Evolutionary conservation across 2,888 invertebrate species (phyloP), one percentile per base, ranked within the genome.

Genomic region (Hipparchia sbordonii): DNA sequence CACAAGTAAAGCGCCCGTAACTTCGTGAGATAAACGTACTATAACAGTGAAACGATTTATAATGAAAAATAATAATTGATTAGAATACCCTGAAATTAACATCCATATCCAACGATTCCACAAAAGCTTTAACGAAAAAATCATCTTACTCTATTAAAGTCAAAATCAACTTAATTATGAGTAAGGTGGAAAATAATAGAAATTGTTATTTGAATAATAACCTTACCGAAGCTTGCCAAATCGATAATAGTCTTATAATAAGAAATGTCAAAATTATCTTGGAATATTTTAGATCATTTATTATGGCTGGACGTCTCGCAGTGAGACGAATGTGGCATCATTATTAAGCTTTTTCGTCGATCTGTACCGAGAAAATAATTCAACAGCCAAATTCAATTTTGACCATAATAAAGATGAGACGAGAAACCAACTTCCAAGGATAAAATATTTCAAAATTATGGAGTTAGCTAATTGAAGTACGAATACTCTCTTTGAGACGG

Each of bases 181-280:
- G 54, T 65, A 67, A 67, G 73, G 54, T 67, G 56, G 56, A 67
- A 73, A 69, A 74, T 7, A 67, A 65, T 72, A 66, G 73, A 77
- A 71, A 72, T 69, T 59, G 54, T 66, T 69, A 70, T 73, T 74
- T 69, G 68, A 73, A 73, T 76, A 77, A 74, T 67, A 72, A 74
- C 68, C 69, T 60, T 71, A 71, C 70, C 87, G 87, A 85, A 85
- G 86, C 93, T 91, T 92, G 93, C 92, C 88, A 92, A 93, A 93
- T 93, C 88, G 90, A 90, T 93, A 92, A 93, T 93, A 82, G 84
- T 87, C 83, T 86, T 88, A 85, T 89, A 87, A 90, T 87, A 86
- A 85, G 86, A 86, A 84, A 79, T 79, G 81, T 78, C 76, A 79
- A 72, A 83, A 85, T 85, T 82, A 83, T 84, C 82, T 79, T 79